Evolutionary conservation across 2,888 invertebrate species (phyloP).

Genomic region (Scaptomyza parva): DNA sequence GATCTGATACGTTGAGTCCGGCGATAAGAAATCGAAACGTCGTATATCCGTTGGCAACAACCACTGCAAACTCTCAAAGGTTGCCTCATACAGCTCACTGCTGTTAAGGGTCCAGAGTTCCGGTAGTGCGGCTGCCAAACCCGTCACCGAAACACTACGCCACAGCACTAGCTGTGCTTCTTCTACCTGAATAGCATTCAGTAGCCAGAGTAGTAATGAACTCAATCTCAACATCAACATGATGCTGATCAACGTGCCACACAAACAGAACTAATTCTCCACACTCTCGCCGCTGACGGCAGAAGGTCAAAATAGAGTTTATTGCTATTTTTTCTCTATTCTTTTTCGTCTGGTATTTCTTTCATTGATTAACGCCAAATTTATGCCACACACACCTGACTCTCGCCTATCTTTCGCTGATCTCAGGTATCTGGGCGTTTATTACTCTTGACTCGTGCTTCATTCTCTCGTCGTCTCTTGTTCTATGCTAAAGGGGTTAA

Average conservation of each 20-base stretch:
- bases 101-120: slow-evolving; percentile 58
- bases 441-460: slow-evolving; percentile 29
- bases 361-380: slow-evolving; percentile 65
- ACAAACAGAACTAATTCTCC: slow-evolving; percentile 55
- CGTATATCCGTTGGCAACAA: slow-evolving; percentile 71
- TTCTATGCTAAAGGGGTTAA: slow-evolving; percentile 37
- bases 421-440: slow-evolving; percentile 25
- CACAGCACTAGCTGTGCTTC: slow-evolving; percentile 41
- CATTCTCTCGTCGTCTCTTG: slow-evolving; percentile 15
- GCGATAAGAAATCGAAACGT: slow-evolving; percentile 75
- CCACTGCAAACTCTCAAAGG: slow-evolving; percentile 76
- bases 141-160: slow-evolving; percentile 62
- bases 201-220: slow-evolving; percentile 5
- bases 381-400: slow-evolving; percentile 61
- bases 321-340: too few relatives aligned
- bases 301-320: slow-evolving; percentile 42
- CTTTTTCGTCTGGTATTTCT: slow-evolving; percentile 8
- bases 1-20: slow-evolving; percentile 76
- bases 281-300: slow-evolving; percentile 23
- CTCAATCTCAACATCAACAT: slow-evolving; percentile 34
- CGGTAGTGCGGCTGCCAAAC: slow-evolving; percentile 38
- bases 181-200: not conserved
- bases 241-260: slow-evolving; percentile 42
- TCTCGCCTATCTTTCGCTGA: slow-evolving; percentile 6
- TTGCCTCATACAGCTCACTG: slow-evolving; percentile 70